A percentile compares a stretch with the other conserved stretches of the same genome.
phyloP scores from a whole-genome alignment of 2,113 vertebrate species.

The Meleagris gallopavo region DNA sequence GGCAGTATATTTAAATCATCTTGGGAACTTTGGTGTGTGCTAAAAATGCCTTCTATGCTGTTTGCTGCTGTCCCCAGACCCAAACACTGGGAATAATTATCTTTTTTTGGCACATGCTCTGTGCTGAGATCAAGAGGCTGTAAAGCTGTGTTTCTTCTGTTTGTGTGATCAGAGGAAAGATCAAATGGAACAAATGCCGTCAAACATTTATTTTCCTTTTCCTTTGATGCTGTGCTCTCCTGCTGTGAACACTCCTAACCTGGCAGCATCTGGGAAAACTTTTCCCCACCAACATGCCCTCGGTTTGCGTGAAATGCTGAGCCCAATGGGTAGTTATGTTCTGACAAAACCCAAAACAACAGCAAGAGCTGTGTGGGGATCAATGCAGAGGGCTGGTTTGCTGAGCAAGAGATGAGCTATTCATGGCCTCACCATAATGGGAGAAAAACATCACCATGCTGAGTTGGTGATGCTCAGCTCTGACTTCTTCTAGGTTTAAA shows the following conservation, averaged over 20 bases:
- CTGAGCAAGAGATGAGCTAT: background rate
- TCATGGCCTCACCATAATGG: background rate
- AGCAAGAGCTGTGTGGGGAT: background rate
- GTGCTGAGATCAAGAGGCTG: constrained; percentile 1
- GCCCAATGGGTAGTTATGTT: background rate
- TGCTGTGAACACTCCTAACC: background rate
- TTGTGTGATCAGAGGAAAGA: background rate
- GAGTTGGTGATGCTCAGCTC: background rate
- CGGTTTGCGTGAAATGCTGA: background rate
- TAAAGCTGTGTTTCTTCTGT: background rate
- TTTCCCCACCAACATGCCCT: background rate
- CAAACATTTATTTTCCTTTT: constrained; percentile 19
- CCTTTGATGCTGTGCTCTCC: background rate
- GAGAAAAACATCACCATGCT: background rate
- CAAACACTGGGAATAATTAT: constrained; percentile 34
- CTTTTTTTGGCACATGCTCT: background rate
- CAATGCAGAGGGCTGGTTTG: background rate
- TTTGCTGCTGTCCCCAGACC: background rate
- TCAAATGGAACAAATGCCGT: background rate
- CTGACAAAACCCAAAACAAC: background rate
- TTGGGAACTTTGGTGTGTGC: background rate
- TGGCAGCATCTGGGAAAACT: background rate
- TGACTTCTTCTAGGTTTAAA: constrained; percentile 4
- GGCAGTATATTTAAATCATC: background rate
- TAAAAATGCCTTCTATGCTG: background rate